These are phyloP conservation scores for Carcina quercana DNA, from an alignment of 2,888 invertebrate genomes.

Conservation along the genomic window DNA sequence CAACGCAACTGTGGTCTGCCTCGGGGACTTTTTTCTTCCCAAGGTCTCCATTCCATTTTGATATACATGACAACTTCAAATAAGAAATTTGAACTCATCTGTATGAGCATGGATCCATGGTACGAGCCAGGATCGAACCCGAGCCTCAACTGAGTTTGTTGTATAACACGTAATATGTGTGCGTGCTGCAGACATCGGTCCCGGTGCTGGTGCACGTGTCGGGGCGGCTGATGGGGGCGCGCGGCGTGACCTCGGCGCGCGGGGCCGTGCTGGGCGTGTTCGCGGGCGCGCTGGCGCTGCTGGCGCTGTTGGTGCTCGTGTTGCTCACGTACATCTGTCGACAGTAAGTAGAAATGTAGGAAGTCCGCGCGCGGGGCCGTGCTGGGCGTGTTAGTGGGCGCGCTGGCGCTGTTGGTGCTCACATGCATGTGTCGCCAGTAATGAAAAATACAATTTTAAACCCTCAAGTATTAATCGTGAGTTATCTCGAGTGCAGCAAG, in stretches of 20 bases:
- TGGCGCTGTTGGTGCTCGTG: constrained; percentile 83
- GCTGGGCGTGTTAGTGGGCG: neutral
- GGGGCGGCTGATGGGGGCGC: constrained; percentile 48
- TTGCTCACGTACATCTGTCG: constrained; percentile 86
- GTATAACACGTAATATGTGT: too few species aligned
- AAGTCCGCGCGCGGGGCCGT: neutral
- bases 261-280: constrained; percentile 76
- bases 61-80: too few species aligned
- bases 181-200: constrained; percentile 76
- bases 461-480: too few species aligned
- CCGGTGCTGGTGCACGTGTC: constrained; percentile 79
- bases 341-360: constrained; percentile 66
- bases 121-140: too few species aligned
- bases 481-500: too few species aligned
- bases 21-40: too few species aligned
- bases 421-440: neutral
- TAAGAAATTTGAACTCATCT: too few species aligned
- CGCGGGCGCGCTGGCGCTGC: constrained; percentile 81
- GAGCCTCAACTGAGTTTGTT: too few species aligned
- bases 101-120: too few species aligned
- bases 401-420: neutral
- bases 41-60: too few species aligned
- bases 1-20: too few species aligned
- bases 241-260: constrained; percentile 45
- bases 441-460: too few species aligned